Evolutionary conservation across 1,140 invertebrate species (phyloP).

Genomic region (Campodea augens): DNA sequence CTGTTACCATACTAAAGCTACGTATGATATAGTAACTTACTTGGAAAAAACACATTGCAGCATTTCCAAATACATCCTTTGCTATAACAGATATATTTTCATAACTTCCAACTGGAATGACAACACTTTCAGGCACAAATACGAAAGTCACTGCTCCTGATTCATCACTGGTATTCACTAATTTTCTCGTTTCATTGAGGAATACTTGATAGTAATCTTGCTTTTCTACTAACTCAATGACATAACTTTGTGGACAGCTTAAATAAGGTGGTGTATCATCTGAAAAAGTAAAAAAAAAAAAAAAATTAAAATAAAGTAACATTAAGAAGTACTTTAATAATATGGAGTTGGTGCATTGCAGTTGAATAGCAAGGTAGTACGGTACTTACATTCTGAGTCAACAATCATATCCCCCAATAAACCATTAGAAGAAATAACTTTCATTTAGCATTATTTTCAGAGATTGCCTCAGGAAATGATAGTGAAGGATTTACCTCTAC

Average conservation of each 20-base stretch:
- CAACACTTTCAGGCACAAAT: conserved; percentile 66
- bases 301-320: conserved; percentile 7
- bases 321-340: conserved; percentile 1
- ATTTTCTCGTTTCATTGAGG: conserved; percentile 72
- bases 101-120: conserved; percentile 73
- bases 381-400: too few relatives aligned
- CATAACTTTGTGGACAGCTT: conserved; percentile 87
- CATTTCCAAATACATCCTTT: conserved; percentile 71
- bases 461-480: too few relatives aligned
- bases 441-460: too few relatives aligned
- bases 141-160: conserved; percentile 68
- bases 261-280: conserved; percentile 85
- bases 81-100: conserved; percentile 88
- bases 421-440: too few relatives aligned
- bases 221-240: conserved; percentile 73
- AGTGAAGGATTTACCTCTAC: too few relatives aligned
- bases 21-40: conserved; percentile 36
- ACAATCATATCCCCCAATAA: too few relatives aligned
- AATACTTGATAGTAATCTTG: conserved; percentile 79
- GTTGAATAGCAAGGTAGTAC: conserved; percentile 4
- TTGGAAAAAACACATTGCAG: conserved; percentile 83
- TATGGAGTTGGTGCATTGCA: neutral
- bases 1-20: too few relatives aligned
- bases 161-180: conserved; percentile 72
- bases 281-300: conserved; percentile 15